A percentile compares a stretch with the other conserved stretches of the same genome.
Evolutionary conservation across 1,140 invertebrate genomes (phyloP).

Genomic region (Dendrolimus kikuchii): DNA sequence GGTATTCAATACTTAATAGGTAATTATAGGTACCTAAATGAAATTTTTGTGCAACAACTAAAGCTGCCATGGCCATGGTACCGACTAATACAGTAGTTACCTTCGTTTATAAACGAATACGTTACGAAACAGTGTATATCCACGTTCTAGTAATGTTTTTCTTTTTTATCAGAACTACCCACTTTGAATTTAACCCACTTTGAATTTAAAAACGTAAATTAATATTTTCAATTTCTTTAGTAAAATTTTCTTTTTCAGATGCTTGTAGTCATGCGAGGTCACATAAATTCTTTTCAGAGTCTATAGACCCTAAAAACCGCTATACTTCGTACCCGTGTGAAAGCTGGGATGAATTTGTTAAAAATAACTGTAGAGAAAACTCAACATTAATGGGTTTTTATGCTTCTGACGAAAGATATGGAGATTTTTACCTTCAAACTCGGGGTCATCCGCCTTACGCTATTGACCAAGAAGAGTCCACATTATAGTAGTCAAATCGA

Average conservation of each 20-base stretch:
- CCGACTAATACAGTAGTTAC: no score
- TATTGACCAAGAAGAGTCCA: slow-evolving; percentile 10
- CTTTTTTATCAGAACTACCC: no score
- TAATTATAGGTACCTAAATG: neutral
- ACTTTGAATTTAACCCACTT: no score
- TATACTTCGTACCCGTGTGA: slow-evolving; percentile 75
- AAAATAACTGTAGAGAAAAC: slow-evolving; percentile 70
- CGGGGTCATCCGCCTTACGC: slow-evolving; percentile 73
- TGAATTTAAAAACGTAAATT: no score
- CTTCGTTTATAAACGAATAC: no score
- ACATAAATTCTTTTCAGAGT: slow-evolving; percentile 79
- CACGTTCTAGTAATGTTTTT: no score
- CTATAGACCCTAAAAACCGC: slow-evolving; percentile 73
- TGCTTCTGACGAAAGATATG: slow-evolving; percentile 59
- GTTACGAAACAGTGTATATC: no score
- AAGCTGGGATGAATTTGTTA: slow-evolving; percentile 73
- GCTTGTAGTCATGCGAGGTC: slow-evolving; percentile 84
- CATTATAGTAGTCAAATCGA: neutral
- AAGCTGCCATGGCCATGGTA: no score
- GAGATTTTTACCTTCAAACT: slow-evolving; percentile 78
- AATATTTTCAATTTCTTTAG: no score
- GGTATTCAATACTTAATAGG: slow-evolving; percentile 29
- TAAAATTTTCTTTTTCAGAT: slow-evolving; percentile 62
- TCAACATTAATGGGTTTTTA: slow-evolving; percentile 75
- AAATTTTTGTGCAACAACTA: no score